Evolutionary conservation across 35 echinoderm and acorn worm genomes (phyloP).

Genomic region (Heliocidaris tuberculata): DNA sequence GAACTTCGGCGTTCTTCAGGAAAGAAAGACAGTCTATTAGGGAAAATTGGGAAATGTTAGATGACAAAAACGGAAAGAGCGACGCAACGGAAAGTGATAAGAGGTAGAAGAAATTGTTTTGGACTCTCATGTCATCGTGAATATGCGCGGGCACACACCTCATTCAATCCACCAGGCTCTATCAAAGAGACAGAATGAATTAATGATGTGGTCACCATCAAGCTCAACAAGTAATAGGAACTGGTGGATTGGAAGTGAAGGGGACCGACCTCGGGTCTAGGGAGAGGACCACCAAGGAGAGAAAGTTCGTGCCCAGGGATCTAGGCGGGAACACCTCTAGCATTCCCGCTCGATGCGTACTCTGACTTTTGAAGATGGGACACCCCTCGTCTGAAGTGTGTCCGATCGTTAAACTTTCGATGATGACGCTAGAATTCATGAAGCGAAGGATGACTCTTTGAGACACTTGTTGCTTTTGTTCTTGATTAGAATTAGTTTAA

Average conservation of each 20-base stretch:
- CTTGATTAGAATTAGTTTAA: not conserved
- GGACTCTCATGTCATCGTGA: not conserved
- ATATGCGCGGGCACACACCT: not conserved
- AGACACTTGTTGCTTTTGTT: no score
- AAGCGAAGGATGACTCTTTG: no score
- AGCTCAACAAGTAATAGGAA: not conserved
- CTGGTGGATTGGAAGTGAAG: not conserved
- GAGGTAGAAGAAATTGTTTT: not conserved
- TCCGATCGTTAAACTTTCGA: not conserved
- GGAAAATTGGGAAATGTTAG: not conserved
- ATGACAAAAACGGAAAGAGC: not conserved
- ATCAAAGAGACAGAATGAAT: not conserved
- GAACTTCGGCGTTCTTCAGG: not conserved
- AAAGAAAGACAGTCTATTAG: not conserved
- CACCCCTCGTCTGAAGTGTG: not conserved
- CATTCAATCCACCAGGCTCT: not conserved
- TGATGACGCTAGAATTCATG: not conserved
- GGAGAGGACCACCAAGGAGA: not conserved
- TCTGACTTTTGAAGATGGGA: not conserved
- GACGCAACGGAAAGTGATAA: not conserved
- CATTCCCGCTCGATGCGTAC: not conserved
- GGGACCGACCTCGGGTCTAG: not conserved
- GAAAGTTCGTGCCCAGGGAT: not conserved
- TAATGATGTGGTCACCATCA: not conserved
- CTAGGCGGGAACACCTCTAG: not conserved